These are phyloP conservation scores for Porites australiensis DNA, from an alignment of 64 coral and sea anemone species.

Conservation along the genomic window DNA sequence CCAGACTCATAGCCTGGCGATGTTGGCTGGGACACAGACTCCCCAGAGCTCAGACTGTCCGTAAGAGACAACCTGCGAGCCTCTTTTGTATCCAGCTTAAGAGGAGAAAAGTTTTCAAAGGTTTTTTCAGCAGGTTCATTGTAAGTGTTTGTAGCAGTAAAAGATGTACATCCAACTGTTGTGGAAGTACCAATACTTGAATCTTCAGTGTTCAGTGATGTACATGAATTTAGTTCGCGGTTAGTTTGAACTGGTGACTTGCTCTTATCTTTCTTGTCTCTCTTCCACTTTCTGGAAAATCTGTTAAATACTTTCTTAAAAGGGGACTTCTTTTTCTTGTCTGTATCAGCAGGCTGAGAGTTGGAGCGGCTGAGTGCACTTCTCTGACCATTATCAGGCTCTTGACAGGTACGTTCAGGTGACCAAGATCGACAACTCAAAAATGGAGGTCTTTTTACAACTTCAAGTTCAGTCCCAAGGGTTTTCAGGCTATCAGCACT, in stretches of 20 bases:
- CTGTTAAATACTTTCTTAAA: not conserved
- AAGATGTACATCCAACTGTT: not conserved
- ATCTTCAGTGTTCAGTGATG: not conserved
- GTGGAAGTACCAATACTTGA: not conserved
- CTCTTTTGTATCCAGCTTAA: not conserved
- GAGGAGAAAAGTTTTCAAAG: constrained; percentile 10
- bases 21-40: constrained; percentile 4
- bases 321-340: constrained; percentile 16
- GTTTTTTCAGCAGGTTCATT: not conserved
- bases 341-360: not conserved
- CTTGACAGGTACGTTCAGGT: not conserved
- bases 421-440: constrained; percentile 1
- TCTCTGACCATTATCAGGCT: too few relatives aligned
- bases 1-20: constrained; percentile 42
- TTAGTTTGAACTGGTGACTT: not conserved
- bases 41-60: constrained; percentile 37
- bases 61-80: not conserved
- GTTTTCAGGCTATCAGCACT: not conserved
- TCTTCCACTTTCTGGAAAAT: not conserved
- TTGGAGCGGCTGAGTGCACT: not conserved
- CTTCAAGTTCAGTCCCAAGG: not conserved
- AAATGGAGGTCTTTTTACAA: not conserved
- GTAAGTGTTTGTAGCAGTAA: not conserved
- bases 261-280: not conserved
- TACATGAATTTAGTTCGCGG: not conserved